Evolutionary conservation across 2,888 invertebrate species (phyloP), one percentile per base, ranked within the genome.

Genomic region (Himalopsyche kuldschensis): DNA sequence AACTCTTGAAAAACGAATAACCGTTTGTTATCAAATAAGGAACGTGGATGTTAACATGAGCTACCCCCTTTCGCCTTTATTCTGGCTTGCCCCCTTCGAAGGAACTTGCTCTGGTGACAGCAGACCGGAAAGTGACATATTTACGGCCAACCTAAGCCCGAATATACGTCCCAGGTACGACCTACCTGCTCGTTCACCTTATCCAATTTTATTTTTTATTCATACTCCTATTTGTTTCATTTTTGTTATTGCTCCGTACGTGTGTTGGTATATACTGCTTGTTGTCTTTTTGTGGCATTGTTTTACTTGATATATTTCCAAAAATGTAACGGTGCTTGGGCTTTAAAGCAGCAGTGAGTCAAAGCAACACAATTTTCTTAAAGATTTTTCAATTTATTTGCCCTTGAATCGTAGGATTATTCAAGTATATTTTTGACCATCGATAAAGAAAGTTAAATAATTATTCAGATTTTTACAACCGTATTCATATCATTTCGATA

Each of bases 21-120:
- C 85, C 86, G 85, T 86, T 85, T 84, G 84, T 86, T 86, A 84
- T 85, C 86, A 84, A 86, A 86, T 84, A 85, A 86, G 82, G 84
- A 80, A 84, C 83, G 83, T 81, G 79, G 82, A 82, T 84, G 82
- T 78, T 82, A 80, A 84, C 83, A 80, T 79, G 81, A 63, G 79
- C 84, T 75, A 48, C 81, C 79, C 20, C 76, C 81, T 27, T 27
- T 24, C 27, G 32, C 75, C n/a, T 75, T 75, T 75, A 32, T 75
- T 30, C 30, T 31, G 20, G n/a, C 20, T 6, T 27, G 27, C 75
- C 30, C 30, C 75, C 27, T 75, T 31, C 3, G 32, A 75, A 75
- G 78, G 78, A 79, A 69, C 55, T 24, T 41, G 80, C 83, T 47
- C n/a, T 84, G 84, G 85, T 86, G 86, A 86, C 86, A 86, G 83